Evolutionary conservation across 1,140 invertebrate genomes (phyloP).

Genomic region (Polypedilum pembai): DNA sequence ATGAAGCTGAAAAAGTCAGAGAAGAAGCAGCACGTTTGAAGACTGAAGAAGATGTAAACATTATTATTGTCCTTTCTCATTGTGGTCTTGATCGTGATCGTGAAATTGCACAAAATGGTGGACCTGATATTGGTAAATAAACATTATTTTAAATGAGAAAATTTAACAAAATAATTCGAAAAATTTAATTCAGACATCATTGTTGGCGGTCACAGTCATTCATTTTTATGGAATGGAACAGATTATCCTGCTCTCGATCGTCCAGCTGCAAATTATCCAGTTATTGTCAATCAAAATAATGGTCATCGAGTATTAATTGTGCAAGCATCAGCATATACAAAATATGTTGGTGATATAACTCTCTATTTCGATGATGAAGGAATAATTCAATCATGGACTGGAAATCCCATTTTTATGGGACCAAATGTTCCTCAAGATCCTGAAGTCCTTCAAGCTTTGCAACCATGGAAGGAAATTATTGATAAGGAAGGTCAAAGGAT

Average conservation of each 20-base stretch:
- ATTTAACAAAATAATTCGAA: too few species aligned
- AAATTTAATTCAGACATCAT: slow-evolving; percentile 50
- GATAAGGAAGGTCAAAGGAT: slow-evolving; percentile 50
- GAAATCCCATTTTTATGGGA: slow-evolving; percentile 68
- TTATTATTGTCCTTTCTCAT: slow-evolving; percentile 73
- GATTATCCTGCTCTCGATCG: slow-evolving; percentile 50
- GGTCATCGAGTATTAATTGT: slow-evolving; percentile 57
- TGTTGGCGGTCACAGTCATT: slow-evolving; percentile 82
- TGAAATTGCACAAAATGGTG: slow-evolving; percentile 56
- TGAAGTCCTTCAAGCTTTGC: not conserved
- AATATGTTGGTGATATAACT: slow-evolving; percentile 66
- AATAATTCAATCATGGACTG: slow-evolving; percentile 57
- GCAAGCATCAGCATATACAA: slow-evolving; percentile 60
- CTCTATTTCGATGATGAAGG: slow-evolving; percentile 65
- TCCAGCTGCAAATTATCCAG: slow-evolving; percentile 56
- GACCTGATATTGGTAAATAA: slow-evolving; percentile 51
- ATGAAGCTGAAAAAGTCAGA: slow-evolving; percentile 58
- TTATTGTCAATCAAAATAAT: slow-evolving; percentile 51
- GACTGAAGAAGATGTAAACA: slow-evolving; percentile 53
- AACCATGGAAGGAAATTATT: slow-evolving; percentile 54
- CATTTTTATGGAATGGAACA: slow-evolving; percentile 58
- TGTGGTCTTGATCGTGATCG: slow-evolving; percentile 64
- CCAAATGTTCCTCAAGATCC: not conserved
- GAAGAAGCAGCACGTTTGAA: slow-evolving; percentile 56
- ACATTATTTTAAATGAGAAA: too few species aligned